These are phyloP conservation scores for Eristalis pertinax DNA, from an alignment of 2,888 invertebrate species.

Conservation along the genomic window DNA sequence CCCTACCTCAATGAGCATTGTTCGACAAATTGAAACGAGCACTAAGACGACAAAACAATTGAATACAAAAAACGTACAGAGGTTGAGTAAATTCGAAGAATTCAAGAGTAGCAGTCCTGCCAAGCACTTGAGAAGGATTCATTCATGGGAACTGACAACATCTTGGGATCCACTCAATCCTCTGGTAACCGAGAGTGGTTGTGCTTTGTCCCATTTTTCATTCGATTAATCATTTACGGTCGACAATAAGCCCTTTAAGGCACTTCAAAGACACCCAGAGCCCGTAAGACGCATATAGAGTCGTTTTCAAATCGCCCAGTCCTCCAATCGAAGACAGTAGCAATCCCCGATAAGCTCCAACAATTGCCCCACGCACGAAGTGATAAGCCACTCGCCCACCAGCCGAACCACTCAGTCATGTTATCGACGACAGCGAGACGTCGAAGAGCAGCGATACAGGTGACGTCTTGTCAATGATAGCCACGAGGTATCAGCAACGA, in stretches of 20 bases:
- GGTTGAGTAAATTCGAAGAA: too few species aligned
- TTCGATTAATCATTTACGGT: background rate
- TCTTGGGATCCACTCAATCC: background rate
- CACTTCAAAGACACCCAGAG: background rate
- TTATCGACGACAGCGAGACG: background rate
- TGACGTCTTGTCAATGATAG: background rate
- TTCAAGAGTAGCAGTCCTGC: too few species aligned
- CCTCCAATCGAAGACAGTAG: background rate
- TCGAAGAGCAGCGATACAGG: background rate
- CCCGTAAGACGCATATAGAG: background rate
- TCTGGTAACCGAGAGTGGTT: background rate
- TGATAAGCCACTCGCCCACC: background rate
- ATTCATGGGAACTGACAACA: too few species aligned
- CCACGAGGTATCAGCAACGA: too few species aligned
- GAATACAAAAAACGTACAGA: too few species aligned
- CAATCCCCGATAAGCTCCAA: background rate
- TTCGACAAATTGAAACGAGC: too few species aligned
- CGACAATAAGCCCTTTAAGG: background rate
- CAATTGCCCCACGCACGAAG: background rate
- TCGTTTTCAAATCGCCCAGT: background rate
- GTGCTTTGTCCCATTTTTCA: background rate
- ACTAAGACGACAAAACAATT: too few species aligned
- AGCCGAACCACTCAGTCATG: background rate
- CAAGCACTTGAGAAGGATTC: background rate
- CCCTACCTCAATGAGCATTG: too few species aligned